A percentile compares a stretch with the other conserved stretches of the same genome.
phyloP scores from a whole-genome alignment of 2,888 invertebrate genomes.

The Toxonevra muliebris region DNA sequence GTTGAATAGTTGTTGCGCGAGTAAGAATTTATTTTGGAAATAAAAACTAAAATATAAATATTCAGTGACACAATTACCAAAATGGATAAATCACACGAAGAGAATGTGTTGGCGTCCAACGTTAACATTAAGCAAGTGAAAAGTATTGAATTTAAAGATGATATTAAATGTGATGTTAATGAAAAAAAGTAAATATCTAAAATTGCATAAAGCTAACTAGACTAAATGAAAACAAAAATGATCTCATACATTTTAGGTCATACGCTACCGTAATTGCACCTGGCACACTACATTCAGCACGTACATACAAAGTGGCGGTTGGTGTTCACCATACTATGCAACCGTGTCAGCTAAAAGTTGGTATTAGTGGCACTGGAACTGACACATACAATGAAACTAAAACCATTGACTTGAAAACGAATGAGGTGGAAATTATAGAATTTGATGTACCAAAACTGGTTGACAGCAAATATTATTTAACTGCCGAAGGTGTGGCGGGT shows the following conservation, averaged over 20 bases:
- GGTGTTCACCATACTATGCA: constrained; percentile 65
- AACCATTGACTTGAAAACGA: constrained; percentile 75
- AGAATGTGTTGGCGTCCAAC: no score
- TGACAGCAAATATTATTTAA: constrained; percentile 44
- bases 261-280: constrained; percentile 77
- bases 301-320: constrained; percentile 84
- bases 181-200: no score
- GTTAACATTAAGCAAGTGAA: no score
- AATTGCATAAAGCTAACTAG: no score
- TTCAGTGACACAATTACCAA: no score
- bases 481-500: constrained; percentile 71
- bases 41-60: no score
- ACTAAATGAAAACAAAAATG: no score
- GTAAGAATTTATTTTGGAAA: no score
- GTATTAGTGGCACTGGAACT: constrained; percentile 78
- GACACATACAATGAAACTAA: constrained; percentile 76
- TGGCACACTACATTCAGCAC: constrained; percentile 81
- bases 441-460: constrained; percentile 70
- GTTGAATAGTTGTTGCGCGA: no score
- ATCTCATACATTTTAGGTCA: neutral
- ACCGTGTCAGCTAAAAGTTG: constrained; percentile 71
- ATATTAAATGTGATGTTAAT: no score
- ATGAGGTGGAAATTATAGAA: constrained; percentile 74
- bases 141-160: no score
- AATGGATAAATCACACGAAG: no score